Base-by-base conservation (phyloP, 2,888 invertebrate species). In the Pammene aurita region DNA sequence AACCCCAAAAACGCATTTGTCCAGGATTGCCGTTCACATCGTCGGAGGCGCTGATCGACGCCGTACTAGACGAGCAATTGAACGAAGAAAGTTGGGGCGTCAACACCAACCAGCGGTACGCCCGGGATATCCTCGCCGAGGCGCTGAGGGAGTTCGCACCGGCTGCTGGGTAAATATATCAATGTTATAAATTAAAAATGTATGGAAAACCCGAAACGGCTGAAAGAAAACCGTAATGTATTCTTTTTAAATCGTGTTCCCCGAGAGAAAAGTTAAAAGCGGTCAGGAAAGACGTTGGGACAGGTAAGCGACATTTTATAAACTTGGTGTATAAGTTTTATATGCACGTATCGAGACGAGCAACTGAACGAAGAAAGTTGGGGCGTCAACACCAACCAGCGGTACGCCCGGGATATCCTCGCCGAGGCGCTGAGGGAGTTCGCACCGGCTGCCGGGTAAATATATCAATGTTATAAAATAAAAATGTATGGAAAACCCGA, bases 21-120 rank as follows among this genome's bases (percentile, higher is more conserved):
- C 84, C 92, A 76, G 96, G 96, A 0, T 79, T 90, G 55, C 94
- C 95, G 0, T 96, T 95, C 83, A 87, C 90, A 13, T 94, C 94
- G n/a, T 93, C 95, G 0, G 96, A 96, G 78, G 94, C 95, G 34
- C 86, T 97, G 7, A 94, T 97, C 55, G 95, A 96, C 81, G 96
- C 96, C 7, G 95, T 96, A 5, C 86, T 97, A 35, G 95, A 95
- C 78, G 93, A 95, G 58, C 95, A 95, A 81, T 84, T 94, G 65
- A 93, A 93, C 74, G 95, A 96, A 78, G 94, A 94, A 63, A 92
- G 89, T 11, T 92, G 91, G 90, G 84, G 85, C 48, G 83, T 84
- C 14, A 72, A 84, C n/a, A 83, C 87, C 7, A 84, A 84, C 62
- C 85, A 85, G 42, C 81, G 86, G 11, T 78, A 88, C 44, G 88